A percentile compares a stretch with the other conserved stretches of the same genome.
phyloP scores from a whole-genome alignment of 2,797 vertebrate species.

The Fringilla coelebs region DNA sequence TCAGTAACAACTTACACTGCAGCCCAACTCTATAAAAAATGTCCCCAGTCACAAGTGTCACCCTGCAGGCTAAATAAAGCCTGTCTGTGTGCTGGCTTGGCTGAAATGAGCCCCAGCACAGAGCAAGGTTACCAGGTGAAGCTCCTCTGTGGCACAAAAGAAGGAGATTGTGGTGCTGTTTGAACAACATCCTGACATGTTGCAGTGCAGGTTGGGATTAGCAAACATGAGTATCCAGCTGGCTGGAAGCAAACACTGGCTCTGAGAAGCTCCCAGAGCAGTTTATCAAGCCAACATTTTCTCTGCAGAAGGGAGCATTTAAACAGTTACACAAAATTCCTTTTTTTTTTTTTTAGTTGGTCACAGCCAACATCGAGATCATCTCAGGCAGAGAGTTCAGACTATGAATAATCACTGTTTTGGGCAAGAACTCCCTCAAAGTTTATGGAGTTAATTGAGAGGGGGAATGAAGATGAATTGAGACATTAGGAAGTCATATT shows the following conservation, averaged over 20 bases:
- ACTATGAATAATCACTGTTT: neutral
- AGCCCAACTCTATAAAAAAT: neutral
- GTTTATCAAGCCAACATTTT: neutral
- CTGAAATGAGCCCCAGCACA: neutral
- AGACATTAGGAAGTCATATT: constrained; percentile 14
- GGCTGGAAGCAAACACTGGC: constrained; percentile 21
- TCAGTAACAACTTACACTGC: neutral
- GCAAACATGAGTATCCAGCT: neutral
- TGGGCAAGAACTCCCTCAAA: neutral
- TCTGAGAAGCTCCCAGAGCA: constrained; percentile 15
- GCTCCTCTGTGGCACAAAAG: neutral
- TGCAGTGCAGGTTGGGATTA: neutral
- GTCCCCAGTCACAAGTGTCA: neutral
- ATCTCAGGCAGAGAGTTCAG: neutral
- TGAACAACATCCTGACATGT: neutral
- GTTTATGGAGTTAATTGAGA: constrained; percentile 6
- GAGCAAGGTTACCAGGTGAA: neutral
- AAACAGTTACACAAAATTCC: neutral
- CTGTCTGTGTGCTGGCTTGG: neutral
- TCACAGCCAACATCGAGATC: neutral
- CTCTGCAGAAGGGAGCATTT: neutral
- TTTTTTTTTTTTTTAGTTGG: neutral
- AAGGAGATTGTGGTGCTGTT: neutral
- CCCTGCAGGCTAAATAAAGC: neutral
- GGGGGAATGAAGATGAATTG: neutral